Percentiles rank a stretch among this genome's conserved stretches.
Evolutionary conservation across 2,888 invertebrate genomes (phyloP).

Genomic region (Brachynemurus nebulosus): DNA sequence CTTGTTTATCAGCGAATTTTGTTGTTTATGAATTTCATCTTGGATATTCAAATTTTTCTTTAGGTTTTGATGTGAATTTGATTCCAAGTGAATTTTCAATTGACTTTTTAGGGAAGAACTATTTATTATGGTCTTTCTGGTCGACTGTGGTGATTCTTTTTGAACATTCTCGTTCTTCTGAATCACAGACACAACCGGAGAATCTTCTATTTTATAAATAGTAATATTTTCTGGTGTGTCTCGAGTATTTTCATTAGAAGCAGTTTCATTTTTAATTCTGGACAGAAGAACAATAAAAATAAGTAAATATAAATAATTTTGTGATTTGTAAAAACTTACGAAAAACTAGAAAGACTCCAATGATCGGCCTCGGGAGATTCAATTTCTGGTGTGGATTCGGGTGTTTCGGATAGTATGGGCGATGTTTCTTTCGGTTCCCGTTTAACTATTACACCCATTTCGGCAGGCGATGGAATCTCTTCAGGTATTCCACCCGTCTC

Average conservation of each 20-base stretch:
- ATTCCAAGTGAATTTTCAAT: background rate
- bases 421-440: conserved; percentile 20
- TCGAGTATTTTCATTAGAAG: too few relatives aligned
- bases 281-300: background rate
- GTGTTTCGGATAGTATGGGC: background rate
- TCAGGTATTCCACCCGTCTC: conserved; percentile 11
- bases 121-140: too few relatives aligned
- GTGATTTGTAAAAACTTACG: background rate
- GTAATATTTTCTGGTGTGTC: too few relatives aligned
- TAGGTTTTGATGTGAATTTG: too few relatives aligned
- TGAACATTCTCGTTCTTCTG: conserved; percentile 1
- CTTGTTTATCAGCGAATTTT: conserved; percentile 19
- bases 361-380: background rate
- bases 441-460: conserved; percentile 24
- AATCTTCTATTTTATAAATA: conserved; percentile 6
- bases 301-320: background rate
- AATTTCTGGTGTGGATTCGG: background rate
- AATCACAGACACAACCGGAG: background rate
- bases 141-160: background rate
- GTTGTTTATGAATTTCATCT: conserved; percentile 25
- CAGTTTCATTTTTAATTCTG: conserved; percentile 10
- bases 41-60: background rate
- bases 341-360: background rate
- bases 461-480: conserved; percentile 13
- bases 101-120: background rate